Evolutionary conservation across 2,797 vertebrate species (phyloP).

Genomic region (Halcyon chelicuti): DNA sequence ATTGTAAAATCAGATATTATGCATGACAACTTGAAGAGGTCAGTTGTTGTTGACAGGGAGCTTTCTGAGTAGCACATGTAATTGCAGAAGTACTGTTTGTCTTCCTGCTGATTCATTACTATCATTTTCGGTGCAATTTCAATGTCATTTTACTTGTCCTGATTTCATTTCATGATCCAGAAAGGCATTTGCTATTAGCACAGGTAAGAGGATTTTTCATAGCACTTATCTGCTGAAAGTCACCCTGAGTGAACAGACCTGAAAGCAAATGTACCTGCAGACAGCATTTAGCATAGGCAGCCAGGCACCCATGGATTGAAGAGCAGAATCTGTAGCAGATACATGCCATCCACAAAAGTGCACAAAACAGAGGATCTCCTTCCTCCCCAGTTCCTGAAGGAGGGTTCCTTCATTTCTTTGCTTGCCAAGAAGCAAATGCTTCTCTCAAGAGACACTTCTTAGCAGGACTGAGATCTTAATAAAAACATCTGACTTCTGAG

Average conservation of each 20-base stretch:
- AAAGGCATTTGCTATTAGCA: background rate
- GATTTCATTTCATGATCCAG: conserved; percentile 36
- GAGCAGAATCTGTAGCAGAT: background rate
- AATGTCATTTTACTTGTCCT: conserved; percentile 17
- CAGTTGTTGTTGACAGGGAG: conserved; percentile 41
- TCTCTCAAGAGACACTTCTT: background rate
- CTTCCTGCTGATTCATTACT: conserved; percentile 54
- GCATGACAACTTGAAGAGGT: conserved; percentile 47
- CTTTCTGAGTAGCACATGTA: background rate
- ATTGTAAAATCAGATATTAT: conserved; percentile 19
- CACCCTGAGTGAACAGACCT: background rate
- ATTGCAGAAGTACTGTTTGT: conserved; percentile 48
- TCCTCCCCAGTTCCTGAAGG: background rate
- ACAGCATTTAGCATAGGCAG: background rate
- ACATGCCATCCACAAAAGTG: fast-evolving
- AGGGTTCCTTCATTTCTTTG: background rate
- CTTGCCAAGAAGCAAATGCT: background rate
- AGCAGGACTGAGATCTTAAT: background rate
- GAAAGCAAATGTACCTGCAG: background rate
- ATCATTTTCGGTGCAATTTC: conserved; percentile 49
- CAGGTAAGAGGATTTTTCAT: conserved; percentile 51
- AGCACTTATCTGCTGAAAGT: conserved; percentile 36
- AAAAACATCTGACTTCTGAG: background rate
- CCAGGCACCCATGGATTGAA: background rate
- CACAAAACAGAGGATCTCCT: background rate